Evolutionary conservation across 2,888 invertebrate genomes (phyloP).

Genomic region (Polia nebulosa): DNA sequence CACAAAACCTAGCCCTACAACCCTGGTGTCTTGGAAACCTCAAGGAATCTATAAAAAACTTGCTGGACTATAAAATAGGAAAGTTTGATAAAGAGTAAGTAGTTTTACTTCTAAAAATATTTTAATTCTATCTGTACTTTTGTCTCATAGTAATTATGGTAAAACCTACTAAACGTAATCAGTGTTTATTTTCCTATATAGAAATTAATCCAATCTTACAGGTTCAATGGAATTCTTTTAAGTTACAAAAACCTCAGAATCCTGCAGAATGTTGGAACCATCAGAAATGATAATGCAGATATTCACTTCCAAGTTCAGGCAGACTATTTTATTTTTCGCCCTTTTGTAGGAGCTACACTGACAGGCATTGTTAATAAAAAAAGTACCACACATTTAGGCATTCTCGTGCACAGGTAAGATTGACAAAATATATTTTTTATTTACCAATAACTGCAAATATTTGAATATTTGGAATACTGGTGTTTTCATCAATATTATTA

Average conservation of each 20-base stretch:
- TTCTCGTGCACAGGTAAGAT: constrained; percentile 92
- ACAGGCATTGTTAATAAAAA: constrained; percentile 93
- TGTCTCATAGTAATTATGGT: background rate
- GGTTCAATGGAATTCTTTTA: constrained; percentile 92
- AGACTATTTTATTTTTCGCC: constrained; percentile 93
- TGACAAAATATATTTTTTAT: background rate
- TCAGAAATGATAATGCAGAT: constrained; percentile 92
- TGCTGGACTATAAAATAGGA: constrained; percentile 91
- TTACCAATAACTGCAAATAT: background rate
- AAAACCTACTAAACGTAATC: background rate
- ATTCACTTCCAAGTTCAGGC: constrained; percentile 93
- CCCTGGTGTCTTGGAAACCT: constrained; percentile 92
- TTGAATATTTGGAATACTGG: background rate
- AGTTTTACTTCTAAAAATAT: background rate
- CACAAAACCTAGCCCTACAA: constrained; percentile 91
- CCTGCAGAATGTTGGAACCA: constrained; percentile 90
- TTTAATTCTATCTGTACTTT: background rate
- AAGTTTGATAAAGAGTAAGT: constrained; percentile 92
- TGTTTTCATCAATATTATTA: background rate
- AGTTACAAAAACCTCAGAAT: constrained; percentile 93
- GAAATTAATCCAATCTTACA: constrained; percentile 77
- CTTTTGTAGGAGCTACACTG: constrained; percentile 91
- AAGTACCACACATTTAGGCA: constrained; percentile 92
- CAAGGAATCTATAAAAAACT: constrained; percentile 90
- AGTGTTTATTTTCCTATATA: background rate